These are phyloP conservation scores for Neoaliturus tenellus DNA, from an alignment of 2,888 invertebrate genomes.

Conservation along the genomic window DNA sequence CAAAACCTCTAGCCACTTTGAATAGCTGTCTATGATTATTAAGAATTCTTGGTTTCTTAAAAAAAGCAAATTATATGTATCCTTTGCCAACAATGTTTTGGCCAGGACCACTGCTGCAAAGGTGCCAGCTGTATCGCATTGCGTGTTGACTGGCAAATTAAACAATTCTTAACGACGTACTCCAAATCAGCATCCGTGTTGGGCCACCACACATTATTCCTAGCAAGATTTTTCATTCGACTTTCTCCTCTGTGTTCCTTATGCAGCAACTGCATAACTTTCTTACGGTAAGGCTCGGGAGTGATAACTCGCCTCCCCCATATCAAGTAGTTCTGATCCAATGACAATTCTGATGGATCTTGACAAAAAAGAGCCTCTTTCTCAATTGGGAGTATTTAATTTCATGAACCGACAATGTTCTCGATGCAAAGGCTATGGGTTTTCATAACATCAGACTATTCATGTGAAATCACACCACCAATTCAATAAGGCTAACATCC, in stretches of 20 bases:
- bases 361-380: conserved; percentile 69
- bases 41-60: conserved; percentile 40
- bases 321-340: conserved; percentile 3
- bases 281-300: background rate
- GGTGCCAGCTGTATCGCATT: conserved; percentile 60
- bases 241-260: background rate
- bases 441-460: background rate
- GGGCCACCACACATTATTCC: conserved; percentile 44
- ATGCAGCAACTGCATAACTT: conserved; percentile 2
- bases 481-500: background rate
- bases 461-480: background rate
- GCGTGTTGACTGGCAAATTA: conserved; percentile 60
- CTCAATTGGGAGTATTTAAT: conserved; percentile 70
- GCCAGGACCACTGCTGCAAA: conserved; percentile 56
- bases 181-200: background rate
- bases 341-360: background rate
- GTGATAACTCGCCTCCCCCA: conserved; percentile 4
- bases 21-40: conserved; percentile 54
- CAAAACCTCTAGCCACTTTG: conserved; percentile 58
- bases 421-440: background rate
- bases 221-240: conserved; percentile 1
- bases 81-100: conserved; percentile 25
- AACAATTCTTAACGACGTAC: conserved; percentile 53
- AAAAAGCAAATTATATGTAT: background rate
- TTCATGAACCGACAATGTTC: conserved; percentile 69